Evolutionary conservation across 2,888 invertebrate species (phyloP).

Genomic region (Machimus rusticus): DNA sequence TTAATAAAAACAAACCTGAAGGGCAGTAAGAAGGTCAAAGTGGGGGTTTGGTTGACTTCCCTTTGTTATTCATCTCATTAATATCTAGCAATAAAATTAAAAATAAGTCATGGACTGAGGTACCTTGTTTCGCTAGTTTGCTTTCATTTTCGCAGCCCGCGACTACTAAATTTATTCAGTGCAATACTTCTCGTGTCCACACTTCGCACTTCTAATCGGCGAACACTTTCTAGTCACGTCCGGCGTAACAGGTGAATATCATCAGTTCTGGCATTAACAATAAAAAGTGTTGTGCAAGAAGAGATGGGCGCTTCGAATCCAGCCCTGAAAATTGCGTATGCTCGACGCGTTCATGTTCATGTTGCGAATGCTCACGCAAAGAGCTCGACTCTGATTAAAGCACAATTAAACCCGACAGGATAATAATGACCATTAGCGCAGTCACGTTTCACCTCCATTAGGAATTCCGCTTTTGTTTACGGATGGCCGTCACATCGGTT

Average conservation of each 20-base stretch:
- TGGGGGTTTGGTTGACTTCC: background rate
- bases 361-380: background rate
- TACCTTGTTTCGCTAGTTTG: background rate
- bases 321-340: background rate
- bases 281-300: background rate
- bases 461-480: background rate
- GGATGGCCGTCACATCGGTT: background rate
- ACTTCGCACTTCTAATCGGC: background rate
- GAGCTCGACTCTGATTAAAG: background rate
- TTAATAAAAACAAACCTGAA: background rate
- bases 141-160: background rate
- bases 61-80: background rate
- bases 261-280: background rate
- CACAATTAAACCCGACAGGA: conserved; percentile 10
- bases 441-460: background rate
- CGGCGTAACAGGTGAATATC: background rate
- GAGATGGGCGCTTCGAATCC: background rate
- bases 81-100: background rate
- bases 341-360: background rate
- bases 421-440: background rate
- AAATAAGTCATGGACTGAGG: background rate
- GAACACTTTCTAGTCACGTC: background rate
- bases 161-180: background rate
- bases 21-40: background rate
- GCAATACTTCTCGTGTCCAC: background rate